These are phyloP conservation scores for Athene cunicularia DNA, from an alignment of 2,113 vertebrate genomes.

Conservation along the genomic window DNA sequence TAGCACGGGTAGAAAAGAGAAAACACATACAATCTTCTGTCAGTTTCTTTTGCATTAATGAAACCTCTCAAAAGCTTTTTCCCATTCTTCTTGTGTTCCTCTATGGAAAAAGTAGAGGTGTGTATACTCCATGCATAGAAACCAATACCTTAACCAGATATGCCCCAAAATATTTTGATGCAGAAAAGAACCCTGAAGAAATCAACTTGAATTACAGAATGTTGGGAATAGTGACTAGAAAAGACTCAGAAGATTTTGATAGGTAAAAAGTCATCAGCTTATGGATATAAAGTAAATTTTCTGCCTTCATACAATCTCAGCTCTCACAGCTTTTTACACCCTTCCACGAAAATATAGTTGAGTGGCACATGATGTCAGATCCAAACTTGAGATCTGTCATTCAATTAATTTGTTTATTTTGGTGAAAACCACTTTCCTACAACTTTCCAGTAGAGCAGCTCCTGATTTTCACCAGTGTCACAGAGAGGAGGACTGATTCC, in stretches of 20 bases:
- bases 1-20: background rate
- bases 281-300: conserved; percentile 15
- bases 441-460: background rate
- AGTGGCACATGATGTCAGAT: background rate
- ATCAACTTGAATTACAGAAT: background rate
- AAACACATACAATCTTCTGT: background rate
- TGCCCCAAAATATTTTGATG: background rate
- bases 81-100: background rate
- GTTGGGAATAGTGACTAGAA: background rate
- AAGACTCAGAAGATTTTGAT: background rate
- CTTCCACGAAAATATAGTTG: background rate
- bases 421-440: background rate
- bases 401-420: background rate
- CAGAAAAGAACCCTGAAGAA: background rate
- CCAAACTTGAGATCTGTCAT: background rate
- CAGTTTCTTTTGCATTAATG: background rate
- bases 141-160: background rate
- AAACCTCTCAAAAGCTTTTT: background rate
- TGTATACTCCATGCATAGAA: background rate
- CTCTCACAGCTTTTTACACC: background rate
- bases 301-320: conserved; percentile 1
- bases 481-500: background rate
- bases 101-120: background rate
- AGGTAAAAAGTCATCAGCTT: too few relatives aligned
- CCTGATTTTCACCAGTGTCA: background rate